Conservation (phyloP, 1,140 invertebrate species). For the Micrasema minimum region DNA sequence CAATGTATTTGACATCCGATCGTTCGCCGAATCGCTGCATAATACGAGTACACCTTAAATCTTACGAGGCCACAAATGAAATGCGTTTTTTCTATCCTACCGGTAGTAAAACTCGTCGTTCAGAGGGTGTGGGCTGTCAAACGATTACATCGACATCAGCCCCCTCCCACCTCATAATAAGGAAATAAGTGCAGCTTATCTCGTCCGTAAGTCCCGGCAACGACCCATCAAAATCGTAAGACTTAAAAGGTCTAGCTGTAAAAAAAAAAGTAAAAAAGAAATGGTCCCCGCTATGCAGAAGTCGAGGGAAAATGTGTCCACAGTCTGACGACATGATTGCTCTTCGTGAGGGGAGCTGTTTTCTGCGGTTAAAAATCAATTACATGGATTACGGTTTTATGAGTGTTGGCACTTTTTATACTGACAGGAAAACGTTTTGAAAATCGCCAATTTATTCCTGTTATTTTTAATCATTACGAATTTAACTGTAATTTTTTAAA, state of each 20-base stretch:
- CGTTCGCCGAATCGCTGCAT: neutral
- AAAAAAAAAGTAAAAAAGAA: slow-evolving; percentile 44
- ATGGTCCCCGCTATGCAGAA: neutral
- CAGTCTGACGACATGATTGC: slow-evolving; percentile 37
- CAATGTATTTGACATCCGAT: slow-evolving; percentile 11
- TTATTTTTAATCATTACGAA: too few species aligned
- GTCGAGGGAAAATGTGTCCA: slow-evolving; percentile 29
- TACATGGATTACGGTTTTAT: neutral
- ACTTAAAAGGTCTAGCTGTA: slow-evolving; percentile 53
- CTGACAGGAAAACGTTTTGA: too few species aligned
- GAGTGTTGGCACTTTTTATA: too few species aligned
- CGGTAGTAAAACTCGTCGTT: slow-evolving; percentile 38
- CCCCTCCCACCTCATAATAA: slow-evolving; percentile 54
- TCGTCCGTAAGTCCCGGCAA: slow-evolving; percentile 51
- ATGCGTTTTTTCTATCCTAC: slow-evolving; percentile 33
- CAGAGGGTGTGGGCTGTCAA: slow-evolving; percentile 36
- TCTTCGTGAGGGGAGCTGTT: slow-evolving; percentile 15
- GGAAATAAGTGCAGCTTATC: slow-evolving; percentile 53
- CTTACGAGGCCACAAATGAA: slow-evolving; percentile 17
- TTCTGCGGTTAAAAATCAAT: slow-evolving; percentile 18
- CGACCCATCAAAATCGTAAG: slow-evolving; percentile 54
- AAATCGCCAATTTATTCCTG: too few species aligned
- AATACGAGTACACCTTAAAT: slow-evolving; percentile 37
- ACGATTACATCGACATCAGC: slow-evolving; percentile 51
- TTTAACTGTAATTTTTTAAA: too few species aligned